Evolutionary conservation across 1,140 invertebrate genomes (phyloP), one percentile per base, ranked within the genome.

Genomic region (Macrobrachium nipponense): DNA sequence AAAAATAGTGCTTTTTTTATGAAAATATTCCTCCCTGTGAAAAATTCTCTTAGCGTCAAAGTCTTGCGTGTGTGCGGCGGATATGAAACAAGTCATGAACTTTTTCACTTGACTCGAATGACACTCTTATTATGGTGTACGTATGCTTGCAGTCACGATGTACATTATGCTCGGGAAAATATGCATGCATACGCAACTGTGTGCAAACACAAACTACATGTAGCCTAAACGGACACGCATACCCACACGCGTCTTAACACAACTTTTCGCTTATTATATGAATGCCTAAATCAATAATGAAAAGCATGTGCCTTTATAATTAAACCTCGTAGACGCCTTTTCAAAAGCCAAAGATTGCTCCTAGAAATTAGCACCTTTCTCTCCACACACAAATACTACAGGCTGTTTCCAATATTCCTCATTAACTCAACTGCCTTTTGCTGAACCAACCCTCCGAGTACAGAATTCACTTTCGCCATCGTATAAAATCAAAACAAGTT

Each of bases 1-100:
- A 70, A 70, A 70, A 70, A 70, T 70, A 70, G 68, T 70, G 68
- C 68, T 70, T 70, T 70, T 70, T 43, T 70, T 70, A 70, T 70
- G 23, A 70, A 70, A 70, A 70, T 70, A 70, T 70, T 70, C 23
- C n/a, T 70, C 23, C 23, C 20, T 70, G 36, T 70, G 68, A 70
- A 27, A 43, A 27, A 43, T 43, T 23, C n/a, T 70, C 23, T 70
- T 43, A 23, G 68, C 51, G 51, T 51, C 51, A 6, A 51, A 51
- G 51, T 51, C 51, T 51, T 51, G 51, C 8, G 51, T 51, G 12
- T 51, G 51, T 51, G 51, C 51, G 51, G 51, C 51, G 2, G 51
- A 51, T 51, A 51, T 51, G 51, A 51, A 51, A 51, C 51, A n/a
- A 27, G 5, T 27, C 23, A 36, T n/a, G 23, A 76, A 76, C 17